These are phyloP conservation scores for Tetheella fluctuosa DNA, from an alignment of 2,888 invertebrate genomes.

Conservation along the genomic window DNA sequence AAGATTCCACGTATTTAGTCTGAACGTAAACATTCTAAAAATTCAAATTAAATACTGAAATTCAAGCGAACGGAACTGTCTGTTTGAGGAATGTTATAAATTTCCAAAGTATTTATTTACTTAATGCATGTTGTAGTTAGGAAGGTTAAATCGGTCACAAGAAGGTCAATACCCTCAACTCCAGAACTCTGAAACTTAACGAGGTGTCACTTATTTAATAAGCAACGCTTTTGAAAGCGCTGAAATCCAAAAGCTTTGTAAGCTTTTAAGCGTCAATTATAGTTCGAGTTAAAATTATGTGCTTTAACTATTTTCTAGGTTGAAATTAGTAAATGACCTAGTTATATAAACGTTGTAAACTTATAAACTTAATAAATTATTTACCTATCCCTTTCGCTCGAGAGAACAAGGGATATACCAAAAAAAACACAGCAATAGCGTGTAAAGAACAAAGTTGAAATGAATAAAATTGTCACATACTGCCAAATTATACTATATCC, in stretches of 20 bases:
- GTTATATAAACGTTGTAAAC: neutral
- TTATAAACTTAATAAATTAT: too few species aligned
- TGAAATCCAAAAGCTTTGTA: neutral
- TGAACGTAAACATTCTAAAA: neutral
- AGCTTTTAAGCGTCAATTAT: constrained; percentile 1
- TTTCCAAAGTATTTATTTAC: neutral
- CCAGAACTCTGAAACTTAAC: neutral
- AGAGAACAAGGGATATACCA: too few species aligned
- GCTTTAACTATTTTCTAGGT: neutral
- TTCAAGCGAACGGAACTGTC: neutral
- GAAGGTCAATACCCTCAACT: neutral
- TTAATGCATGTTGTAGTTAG: neutral
- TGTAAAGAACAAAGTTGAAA: too few species aligned
- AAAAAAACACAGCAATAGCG: too few species aligned
- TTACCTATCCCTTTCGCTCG: too few species aligned
- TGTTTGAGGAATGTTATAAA: neutral
- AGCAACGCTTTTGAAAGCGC: neutral
- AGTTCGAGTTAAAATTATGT: neutral
- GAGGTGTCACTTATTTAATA: neutral
- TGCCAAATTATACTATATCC: neutral
- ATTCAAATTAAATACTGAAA: neutral
- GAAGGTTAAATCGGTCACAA: neutral
- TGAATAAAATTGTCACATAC: too few species aligned
- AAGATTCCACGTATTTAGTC: neutral
- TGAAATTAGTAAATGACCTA: neutral